Conservation (phyloP, 2,888 invertebrate species). For the Pollenia angustigena region DNA sequence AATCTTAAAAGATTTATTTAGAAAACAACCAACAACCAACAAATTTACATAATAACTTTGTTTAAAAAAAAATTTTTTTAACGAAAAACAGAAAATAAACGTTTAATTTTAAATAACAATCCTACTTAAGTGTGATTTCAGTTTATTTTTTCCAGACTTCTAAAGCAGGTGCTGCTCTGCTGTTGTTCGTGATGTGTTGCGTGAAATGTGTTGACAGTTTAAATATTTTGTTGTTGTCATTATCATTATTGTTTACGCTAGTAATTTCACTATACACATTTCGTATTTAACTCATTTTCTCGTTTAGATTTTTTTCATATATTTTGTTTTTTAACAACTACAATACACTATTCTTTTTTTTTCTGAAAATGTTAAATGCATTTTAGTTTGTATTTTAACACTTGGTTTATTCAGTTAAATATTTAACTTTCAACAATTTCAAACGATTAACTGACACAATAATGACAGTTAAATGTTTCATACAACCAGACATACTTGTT, state of each 20-base stretch:
- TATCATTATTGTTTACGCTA: constrained; percentile 49
- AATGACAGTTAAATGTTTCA: constrained; percentile 68
- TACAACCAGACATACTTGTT: constrained; percentile 37
- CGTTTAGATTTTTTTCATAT: constrained; percentile 27
- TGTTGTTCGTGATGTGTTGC: constrained; percentile 65
- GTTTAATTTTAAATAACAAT: neutral
- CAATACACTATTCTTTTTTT: constrained; percentile 48
- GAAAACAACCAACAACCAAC: neutral
- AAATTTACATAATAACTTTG: constrained; percentile 13
- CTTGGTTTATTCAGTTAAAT: constrained; percentile 82
- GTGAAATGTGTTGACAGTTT: constrained; percentile 75
- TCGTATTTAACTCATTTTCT: constrained; percentile 50
- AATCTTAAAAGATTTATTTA: constrained; percentile 28
- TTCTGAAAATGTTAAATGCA: constrained; percentile 79
- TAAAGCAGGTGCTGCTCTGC: neutral
- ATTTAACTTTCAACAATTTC: constrained; percentile 76
- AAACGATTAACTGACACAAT: constrained; percentile 69
- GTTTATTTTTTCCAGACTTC: neutral
- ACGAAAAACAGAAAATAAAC: too few species aligned
- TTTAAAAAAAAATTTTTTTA: too few species aligned
- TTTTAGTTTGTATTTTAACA: constrained; percentile 82
- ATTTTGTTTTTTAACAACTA: constrained; percentile 13
- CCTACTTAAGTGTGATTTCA: neutral
- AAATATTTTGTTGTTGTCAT: constrained; percentile 67
- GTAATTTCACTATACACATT: constrained; percentile 49